Base-by-base conservation (phyloP, 2,797 vertebrate species). In the Betta splendens region DNA sequence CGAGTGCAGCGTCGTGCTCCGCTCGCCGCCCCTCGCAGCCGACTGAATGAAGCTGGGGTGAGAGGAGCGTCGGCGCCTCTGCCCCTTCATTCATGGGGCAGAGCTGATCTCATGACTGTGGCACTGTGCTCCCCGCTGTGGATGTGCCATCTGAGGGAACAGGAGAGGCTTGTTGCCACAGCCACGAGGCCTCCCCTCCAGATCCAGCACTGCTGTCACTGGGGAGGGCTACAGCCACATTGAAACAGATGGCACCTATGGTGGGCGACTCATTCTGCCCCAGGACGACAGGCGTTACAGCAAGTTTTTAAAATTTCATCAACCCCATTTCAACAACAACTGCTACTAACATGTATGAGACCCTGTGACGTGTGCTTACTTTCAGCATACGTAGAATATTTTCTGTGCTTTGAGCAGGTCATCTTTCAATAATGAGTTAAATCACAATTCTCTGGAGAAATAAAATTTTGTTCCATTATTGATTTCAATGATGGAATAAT, bases 111-210 rank as follows among this genome's bases (percentile, higher is more conserved):
- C 75, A 84, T 84, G 70, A 76, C 69, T 72, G 73, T 21, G 43
- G 55, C 74, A 55, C 78, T 70, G 67, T 73, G 64, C 62, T 81
- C 78, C 51, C 71, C 62, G 69, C 72, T 17, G 64, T 83, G 76
- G 79, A 87, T 79, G 74, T 75, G 83, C 60, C 80, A 78, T 89
- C 81, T 86, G 82, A 87, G 68, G 39, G 50, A 87, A 83, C 79
- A 89, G 75, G 77, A 79, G 61, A 85, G 75, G 72, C 58, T 85
- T 86, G 86, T 83, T 79, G 69, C 55, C 72, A n/a, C 49, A 49
- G 65, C 76, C 64, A 70, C 32, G 44, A 85, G 80, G 77, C 74
- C 72, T 72, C 51, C 74, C 73, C 81, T 81, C 70, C 60, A 64
- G 80, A 77, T 72, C 60, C 75, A 72, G 74, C 50, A 65, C 71